phyloP scores from a whole-genome alignment of 2,888 invertebrate species.

The Margaritifera margaritifera region DNA sequence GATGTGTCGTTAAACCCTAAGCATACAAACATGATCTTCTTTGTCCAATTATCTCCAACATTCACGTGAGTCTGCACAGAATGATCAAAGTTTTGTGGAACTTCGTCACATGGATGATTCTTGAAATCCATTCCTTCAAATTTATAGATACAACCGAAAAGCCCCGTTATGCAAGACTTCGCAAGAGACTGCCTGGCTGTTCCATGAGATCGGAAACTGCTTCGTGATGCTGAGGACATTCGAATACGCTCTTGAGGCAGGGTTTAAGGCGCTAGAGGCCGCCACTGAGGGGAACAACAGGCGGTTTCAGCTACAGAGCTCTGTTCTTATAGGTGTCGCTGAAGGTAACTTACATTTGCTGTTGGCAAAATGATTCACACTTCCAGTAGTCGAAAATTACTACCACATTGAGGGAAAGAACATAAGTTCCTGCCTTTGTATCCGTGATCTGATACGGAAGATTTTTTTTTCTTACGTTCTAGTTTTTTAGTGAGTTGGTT shows the following conservation, averaged over 20 bases:
- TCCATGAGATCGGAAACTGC: slow-evolving; percentile 74
- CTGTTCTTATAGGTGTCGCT: slow-evolving; percentile 65
- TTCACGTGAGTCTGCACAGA: too few relatives aligned
- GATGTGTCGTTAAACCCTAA: too few relatives aligned
- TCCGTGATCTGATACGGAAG: not conserved
- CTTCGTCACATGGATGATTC: too few relatives aligned
- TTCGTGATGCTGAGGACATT: slow-evolving; percentile 66
- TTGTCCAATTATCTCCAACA: too few relatives aligned
- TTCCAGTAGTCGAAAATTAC: too few relatives aligned
- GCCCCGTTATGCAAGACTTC: slow-evolving; percentile 47
- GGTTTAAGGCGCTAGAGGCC: slow-evolving; percentile 58
- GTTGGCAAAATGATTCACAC: too few relatives aligned
- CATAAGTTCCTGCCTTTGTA: not conserved
- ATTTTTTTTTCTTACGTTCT: not conserved
- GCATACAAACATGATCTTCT: too few relatives aligned
- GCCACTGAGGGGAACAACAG: slow-evolving; percentile 56
- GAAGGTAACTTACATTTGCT: slow-evolving; percentile 45
- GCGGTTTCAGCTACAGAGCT: slow-evolving; percentile 66
- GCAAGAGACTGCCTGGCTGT: slow-evolving; percentile 52
- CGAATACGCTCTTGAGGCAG: slow-evolving; percentile 57
- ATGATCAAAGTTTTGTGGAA: too few relatives aligned
- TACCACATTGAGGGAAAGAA: too few relatives aligned
- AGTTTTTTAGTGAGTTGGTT: not conserved
- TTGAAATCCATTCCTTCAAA: too few relatives aligned
- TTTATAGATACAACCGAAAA: slow-evolving; percentile 42